Evolutionary conservation across 1,140 invertebrate genomes (phyloP).

Genomic region (Cydia amplana): DNA sequence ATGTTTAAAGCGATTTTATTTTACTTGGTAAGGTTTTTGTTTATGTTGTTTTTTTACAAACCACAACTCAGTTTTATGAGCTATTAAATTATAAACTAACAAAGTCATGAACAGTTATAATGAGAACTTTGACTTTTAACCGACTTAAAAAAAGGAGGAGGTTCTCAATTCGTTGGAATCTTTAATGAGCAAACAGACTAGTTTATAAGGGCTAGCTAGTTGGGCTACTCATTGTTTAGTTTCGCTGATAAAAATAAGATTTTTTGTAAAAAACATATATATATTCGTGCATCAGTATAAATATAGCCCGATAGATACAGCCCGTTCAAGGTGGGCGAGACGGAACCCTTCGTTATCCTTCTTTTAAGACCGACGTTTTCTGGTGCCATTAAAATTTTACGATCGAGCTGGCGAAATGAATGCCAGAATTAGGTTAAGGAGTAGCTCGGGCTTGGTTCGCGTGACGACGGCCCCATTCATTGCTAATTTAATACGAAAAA

Average conservation of each 20-base stretch:
- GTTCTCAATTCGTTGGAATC: neutral
- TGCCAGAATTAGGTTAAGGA: slow-evolving; percentile 73
- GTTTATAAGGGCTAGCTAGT: neutral
- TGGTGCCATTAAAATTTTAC: slow-evolving; percentile 74
- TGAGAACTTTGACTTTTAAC: neutral
- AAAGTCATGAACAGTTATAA: neutral
- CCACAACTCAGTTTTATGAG: neutral
- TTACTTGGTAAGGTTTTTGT: neutral
- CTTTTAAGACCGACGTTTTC: slow-evolving; percentile 60
- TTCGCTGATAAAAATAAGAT: neutral
- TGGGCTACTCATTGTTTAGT: neutral
- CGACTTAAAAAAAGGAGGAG: no score
- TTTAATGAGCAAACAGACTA: neutral
- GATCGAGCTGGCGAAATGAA: slow-evolving; percentile 74
- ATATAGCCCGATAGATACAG: neutral
- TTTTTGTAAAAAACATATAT: neutral
- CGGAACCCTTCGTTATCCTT: slow-evolving; percentile 56
- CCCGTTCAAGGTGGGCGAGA: slow-evolving; percentile 50
- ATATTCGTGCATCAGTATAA: neutral
- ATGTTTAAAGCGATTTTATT: slow-evolving; percentile 49
- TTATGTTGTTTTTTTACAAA: neutral
- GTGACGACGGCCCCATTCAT: slow-evolving; percentile 51
- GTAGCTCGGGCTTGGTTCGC: slow-evolving; percentile 55
- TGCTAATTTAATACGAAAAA: slow-evolving; percentile 47
- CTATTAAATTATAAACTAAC: neutral